Percentiles rank a stretch among this genome's conserved stretches.
Conservation (phyloP, 2,113 vertebrate genomes). For the Labeo rohita region DNA sequence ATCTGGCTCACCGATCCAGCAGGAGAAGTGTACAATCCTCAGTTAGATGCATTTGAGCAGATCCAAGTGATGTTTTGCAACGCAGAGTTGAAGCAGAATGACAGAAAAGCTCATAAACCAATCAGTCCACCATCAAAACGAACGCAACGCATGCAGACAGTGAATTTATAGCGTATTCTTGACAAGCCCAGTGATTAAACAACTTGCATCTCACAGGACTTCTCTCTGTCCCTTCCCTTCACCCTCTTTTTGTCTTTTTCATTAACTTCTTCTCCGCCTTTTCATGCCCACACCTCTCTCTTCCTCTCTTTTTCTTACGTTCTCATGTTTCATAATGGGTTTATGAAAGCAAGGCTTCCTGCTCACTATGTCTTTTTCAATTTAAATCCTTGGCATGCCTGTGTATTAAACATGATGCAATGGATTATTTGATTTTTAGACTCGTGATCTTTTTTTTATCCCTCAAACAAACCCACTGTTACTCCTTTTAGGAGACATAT, state of each 20-base stretch:
- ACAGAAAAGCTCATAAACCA: neutral
- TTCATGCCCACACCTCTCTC: conserved; percentile 25
- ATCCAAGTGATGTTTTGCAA: conserved; percentile 51
- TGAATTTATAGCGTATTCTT: neutral
- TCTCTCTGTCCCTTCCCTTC: neutral
- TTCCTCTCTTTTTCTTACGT: conserved; percentile 2
- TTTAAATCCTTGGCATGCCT: neutral
- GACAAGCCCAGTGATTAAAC: neutral
- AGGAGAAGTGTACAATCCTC: conserved; percentile 73
- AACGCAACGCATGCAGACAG: neutral
- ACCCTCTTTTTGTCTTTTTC: conserved; percentile 8
- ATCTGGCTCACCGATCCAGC: conserved; percentile 78
- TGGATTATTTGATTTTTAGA: neutral
- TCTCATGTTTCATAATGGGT: conserved; percentile 6
- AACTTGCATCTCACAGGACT: neutral
- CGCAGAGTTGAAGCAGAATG: conserved; percentile 55
- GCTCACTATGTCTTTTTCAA: neutral
- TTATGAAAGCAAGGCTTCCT: conserved; percentile 21
- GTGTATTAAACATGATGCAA: neutral
- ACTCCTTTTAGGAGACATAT: neutral
- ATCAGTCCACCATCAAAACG: neutral
- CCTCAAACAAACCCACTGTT: neutral
- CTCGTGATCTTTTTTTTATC: neutral
- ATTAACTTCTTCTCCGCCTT: conserved; percentile 27
- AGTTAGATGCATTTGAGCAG: conserved; percentile 78